These are phyloP conservation scores for Leucoptera coffeella DNA, from an alignment of 2,888 invertebrate species.

Conservation along the genomic window DNA sequence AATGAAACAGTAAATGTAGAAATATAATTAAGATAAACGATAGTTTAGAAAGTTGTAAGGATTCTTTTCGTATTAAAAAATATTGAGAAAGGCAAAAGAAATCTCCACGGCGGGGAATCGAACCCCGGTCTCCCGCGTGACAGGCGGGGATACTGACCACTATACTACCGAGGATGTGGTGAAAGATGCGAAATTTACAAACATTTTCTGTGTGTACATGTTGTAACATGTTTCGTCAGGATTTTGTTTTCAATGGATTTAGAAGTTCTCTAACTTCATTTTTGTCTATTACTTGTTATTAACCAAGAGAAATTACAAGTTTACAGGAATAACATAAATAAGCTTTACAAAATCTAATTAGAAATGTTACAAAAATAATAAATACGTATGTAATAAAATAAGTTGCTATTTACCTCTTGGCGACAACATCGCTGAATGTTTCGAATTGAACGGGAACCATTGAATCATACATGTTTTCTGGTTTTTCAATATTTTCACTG, in stretches of 20 bases:
- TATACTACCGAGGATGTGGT: slow-evolving; percentile 33
- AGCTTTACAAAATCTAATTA: too few relatives aligned
- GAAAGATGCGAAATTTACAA: neutral
- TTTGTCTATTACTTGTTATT: too few relatives aligned
- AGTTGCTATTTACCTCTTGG: slow-evolving; percentile 38
- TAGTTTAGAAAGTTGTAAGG: too few relatives aligned
- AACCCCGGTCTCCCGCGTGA: slow-evolving; percentile 55
- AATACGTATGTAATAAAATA: slow-evolving; percentile 3
- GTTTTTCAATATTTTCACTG: slow-evolving; percentile 19
- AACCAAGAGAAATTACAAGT: too few relatives aligned
- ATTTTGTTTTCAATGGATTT: too few relatives aligned
- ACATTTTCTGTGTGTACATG: neutral
- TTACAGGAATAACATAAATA: too few relatives aligned
- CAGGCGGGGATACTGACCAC: slow-evolving; percentile 55
- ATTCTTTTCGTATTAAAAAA: too few relatives aligned
- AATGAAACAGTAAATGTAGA: slow-evolving; percentile 11
- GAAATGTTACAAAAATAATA: neutral
- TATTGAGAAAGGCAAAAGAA: neutral
- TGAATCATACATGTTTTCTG: slow-evolving; percentile 35
- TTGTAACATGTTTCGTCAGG: too few relatives aligned
- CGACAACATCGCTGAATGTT: slow-evolving; percentile 38
- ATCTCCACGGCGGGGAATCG: slow-evolving; percentile 9
- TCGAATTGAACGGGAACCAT: slow-evolving; percentile 40
- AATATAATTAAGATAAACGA: slow-evolving; percentile 6
- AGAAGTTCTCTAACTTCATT: too few relatives aligned